phyloP scores from a whole-genome alignment of 2,113 vertebrate species.

The rat (Rattus norvegicus) region DNA sequence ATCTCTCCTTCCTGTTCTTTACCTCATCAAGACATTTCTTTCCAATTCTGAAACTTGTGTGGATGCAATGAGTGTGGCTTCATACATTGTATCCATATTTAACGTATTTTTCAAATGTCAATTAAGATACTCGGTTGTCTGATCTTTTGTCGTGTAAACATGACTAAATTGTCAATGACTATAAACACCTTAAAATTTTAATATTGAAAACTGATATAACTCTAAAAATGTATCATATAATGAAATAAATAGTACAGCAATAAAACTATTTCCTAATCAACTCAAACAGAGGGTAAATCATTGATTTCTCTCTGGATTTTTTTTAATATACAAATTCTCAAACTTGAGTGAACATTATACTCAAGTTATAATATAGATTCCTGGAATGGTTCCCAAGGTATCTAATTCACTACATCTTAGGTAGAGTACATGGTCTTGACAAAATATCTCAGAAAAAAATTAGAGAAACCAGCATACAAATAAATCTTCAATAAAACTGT shows the following conservation, averaged over 20 bases:
- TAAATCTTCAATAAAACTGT: background rate
- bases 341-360: background rate
- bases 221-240: conserved; percentile 19
- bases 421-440: background rate
- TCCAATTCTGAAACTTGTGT: conserved; percentile 22
- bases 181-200: conserved; percentile 16
- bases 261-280: background rate
- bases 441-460: background rate
- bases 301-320: background rate
- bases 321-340: background rate
- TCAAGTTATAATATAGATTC: background rate
- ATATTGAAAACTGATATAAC: background rate
- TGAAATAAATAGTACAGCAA: background rate
- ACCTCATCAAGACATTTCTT: background rate
- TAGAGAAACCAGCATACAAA: background rate
- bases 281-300: background rate
- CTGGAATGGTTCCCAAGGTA: background rate
- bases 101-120: conserved; percentile 34
- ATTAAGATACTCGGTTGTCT: background rate
- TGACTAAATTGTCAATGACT: background rate
- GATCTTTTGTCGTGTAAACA: conserved; percentile 18
- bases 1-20: background rate
- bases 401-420: background rate
- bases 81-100: conserved; percentile 14
- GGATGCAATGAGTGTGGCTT: background rate